Percentiles rank a stretch among this genome's conserved stretches.
Conservation (phyloP, 2,113 vertebrate genomes). For the Carlito syrichta region DNA sequence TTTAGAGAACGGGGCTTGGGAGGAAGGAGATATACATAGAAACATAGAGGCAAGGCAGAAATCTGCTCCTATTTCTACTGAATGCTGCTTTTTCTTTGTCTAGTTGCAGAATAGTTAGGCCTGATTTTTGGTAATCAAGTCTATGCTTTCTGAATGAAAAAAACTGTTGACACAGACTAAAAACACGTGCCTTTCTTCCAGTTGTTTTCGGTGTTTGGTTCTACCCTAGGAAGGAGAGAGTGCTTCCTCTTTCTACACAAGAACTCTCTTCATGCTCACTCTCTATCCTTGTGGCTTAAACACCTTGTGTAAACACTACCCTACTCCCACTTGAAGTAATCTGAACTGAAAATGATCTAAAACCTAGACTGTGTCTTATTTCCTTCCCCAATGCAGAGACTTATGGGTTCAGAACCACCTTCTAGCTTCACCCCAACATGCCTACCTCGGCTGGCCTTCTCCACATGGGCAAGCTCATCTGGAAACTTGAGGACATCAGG, state of each 20-base stretch:
- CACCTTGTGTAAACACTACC: not conserved
- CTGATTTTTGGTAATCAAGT: not conserved
- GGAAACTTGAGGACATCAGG: conserved; percentile 88
- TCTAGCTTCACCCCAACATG: not conserved
- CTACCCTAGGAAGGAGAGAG: not conserved
- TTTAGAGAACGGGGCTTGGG: conserved; percentile 30
- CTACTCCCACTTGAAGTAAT: not conserved
- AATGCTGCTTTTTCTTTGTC: not conserved
- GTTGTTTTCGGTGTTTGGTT: not conserved
- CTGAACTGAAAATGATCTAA: not conserved
- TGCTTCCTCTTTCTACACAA: not conserved
- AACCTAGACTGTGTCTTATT: not conserved
- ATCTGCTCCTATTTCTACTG: not conserved
- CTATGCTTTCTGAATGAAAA: conserved; percentile 28
- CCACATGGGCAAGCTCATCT: conserved; percentile 92
- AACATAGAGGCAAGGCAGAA: not conserved
- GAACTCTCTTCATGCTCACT: not conserved
- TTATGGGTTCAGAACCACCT: not conserved
- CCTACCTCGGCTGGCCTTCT: conserved; percentile 93
- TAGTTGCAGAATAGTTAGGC: not conserved
- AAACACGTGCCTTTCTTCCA: not conserved
- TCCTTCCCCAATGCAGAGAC: not conserved
- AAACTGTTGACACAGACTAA: not conserved
- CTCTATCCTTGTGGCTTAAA: not conserved
- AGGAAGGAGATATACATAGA: not conserved